Percentiles rank a stretch among this genome's conserved stretches.
phyloP scores from a whole-genome alignment of 1,140 invertebrate genomes.

The Cheumatopsyche charites region DNA sequence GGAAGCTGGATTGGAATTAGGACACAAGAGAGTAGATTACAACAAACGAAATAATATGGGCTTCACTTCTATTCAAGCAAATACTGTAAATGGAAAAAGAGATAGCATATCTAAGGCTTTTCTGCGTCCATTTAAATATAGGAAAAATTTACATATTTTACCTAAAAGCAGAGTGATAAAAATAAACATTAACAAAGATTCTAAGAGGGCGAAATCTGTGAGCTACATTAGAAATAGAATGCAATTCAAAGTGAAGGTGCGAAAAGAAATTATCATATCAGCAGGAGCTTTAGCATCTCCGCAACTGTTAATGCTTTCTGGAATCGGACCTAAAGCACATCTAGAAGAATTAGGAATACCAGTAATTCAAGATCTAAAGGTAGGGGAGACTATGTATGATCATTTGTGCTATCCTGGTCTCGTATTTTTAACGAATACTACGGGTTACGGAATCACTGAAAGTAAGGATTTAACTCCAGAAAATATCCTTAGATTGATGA shows the following conservation, averaged over 20 bases:
- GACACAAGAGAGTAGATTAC: conserved; percentile 69
- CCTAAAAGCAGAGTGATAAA: conserved; percentile 65
- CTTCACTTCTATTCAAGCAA: conserved; percentile 71
- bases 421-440: conserved; percentile 63
- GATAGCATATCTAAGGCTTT: conserved; percentile 65
- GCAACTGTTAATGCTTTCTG: conserved; percentile 81
- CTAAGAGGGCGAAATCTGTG: conserved; percentile 68
- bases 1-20: conserved; percentile 65
- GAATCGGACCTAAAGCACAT: conserved; percentile 72
- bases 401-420: conserved; percentile 73
- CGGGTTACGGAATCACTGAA: conserved; percentile 58
- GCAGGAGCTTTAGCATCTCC: conserved; percentile 81
- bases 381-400: conserved; percentile 76
- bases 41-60: conserved; percentile 66
- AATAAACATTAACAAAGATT: conserved; percentile 65
- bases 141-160: conserved; percentile 71
- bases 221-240: conserved; percentile 63
- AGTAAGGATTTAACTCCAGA: conserved; percentile 57
- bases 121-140: conserved; percentile 62
- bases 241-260: conserved; percentile 60
- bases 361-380: conserved; percentile 68
- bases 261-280: conserved; percentile 73
- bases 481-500: conserved; percentile 57
- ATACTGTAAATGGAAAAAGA: conserved; percentile 61
- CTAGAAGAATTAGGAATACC: conserved; percentile 71